Evolutionary conservation across 2,113 vertebrate genomes (phyloP), one percentile per base, ranked within the genome.

Genomic region (Pithys albifrons): DNA sequence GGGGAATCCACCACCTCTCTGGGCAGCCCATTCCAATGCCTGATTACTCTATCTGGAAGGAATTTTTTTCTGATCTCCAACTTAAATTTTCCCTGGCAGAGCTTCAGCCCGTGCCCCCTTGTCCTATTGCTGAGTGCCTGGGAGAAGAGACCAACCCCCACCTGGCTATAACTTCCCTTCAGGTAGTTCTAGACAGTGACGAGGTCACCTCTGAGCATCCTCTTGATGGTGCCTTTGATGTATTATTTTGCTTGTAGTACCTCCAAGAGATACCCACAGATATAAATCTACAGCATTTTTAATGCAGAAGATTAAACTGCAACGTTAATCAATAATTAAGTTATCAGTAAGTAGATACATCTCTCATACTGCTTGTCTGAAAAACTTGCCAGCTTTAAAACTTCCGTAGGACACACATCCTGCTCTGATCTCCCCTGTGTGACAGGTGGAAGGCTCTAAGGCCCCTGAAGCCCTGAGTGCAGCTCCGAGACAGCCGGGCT

Each of bases 351-450:
- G 31, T 1, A 88, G 28, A 58, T 94, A 70, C 46, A 91, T 77
- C 69, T 55, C 65, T 28, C 65, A 33, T 1, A 19, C 0, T 37
- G 76, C 24, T 80, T 31, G 66, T 54, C 55, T 70, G 59, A 49
- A 62, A 80, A 88, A 39, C 7, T n/a, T 24, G 35, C 2, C 58
- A 51, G 39, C 61, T 91, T 92, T 61, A 45, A 41, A 52, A 41
- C 37, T 66, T 89, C 20, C 0, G 0, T 16, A 27, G 41, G 76
- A 31, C 4, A 1, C 57, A 27, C 0, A 0, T 52, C 19, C 54
- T 72, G 33, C n/a, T 51, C 37, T 59, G 39, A 7, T 31, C 37
- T 52, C 33, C 64, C 39, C 64, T 65, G 69, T 1, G 4, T 43
- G 80, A 74, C 89, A 94, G 93, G 64, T 77, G 72, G 49, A 62